Evolutionary conservation across 2,113 vertebrate species (phyloP).

Genomic region (Chroicocephalus ridibundus): DNA sequence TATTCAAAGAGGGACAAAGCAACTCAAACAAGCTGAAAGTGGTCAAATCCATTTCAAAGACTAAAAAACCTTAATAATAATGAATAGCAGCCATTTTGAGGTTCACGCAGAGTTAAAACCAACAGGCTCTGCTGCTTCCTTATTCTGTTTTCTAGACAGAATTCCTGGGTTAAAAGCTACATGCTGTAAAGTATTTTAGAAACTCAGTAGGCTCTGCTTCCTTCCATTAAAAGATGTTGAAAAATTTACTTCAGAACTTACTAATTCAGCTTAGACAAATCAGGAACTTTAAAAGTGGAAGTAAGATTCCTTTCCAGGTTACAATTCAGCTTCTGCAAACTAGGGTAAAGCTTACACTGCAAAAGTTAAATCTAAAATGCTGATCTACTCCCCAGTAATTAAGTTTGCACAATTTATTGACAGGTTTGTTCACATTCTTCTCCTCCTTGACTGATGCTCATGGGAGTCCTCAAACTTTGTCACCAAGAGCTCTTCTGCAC

Average conservation of each 20-base stretch:
- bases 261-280: background rate
- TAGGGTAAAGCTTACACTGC: background rate
- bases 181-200: background rate
- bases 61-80: background rate
- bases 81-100: background rate
- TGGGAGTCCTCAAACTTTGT: background rate
- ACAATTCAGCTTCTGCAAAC: background rate
- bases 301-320: background rate
- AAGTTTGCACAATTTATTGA: background rate
- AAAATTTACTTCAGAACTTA: background rate
- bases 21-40: background rate
- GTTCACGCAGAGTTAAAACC: background rate
- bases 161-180: background rate
- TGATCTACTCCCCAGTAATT: background rate
- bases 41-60: background rate
- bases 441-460: background rate
- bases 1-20: background rate
- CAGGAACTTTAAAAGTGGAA: background rate
- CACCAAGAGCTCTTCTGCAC: background rate
- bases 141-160: background rate
- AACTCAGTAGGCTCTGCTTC: background rate
- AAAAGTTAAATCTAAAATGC: background rate
- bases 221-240: background rate
- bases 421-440: background rate
- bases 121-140: background rate